Base-by-base conservation (phyloP, 30 jellyfish, hydroid and myxozoan species). In the Clytia hemisphaerica region DNA sequence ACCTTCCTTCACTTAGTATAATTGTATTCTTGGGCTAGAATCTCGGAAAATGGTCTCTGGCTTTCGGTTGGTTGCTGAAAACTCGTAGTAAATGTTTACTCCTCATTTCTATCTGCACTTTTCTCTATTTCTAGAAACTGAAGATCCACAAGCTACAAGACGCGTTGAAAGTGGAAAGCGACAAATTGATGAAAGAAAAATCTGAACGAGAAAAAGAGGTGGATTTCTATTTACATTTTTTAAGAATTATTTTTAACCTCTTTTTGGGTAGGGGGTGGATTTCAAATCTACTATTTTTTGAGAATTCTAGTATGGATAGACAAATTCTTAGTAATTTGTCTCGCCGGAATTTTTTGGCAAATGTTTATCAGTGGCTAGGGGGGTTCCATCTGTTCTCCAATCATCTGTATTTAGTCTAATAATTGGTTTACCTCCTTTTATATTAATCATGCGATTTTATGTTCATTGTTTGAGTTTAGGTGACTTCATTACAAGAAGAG, bases 121-220 rank as follows among this genome's bases (percentile, higher is more conserved):
- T 65, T 49, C 67, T 15, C 6, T 55, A 14, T 29, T 35, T 38
- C 18, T 61, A 86, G 96, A 86, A 86, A 86, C 72, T 45, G 90
- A 86, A 86, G 61, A 78, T 86, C 1, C 27, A 59, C 9, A 78
- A 73, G 40, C 40, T 86, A 3, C 65, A 53, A n/a, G 96, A 86
- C 7, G 85, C 96, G 36, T 67, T 80, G 65, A 79, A 86, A 38
- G 61, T 53, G 24, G 96, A 86, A 66, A 67, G 94, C 26, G 73
- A 73, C 25, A 85, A 77, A 64, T 37, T 71, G 3, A 92, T 64
- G 24, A 78, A 72, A 58, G 96, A 86, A 67, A 78, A 72, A 59
- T 18, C 42, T 1, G 86, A 78, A 35, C 71, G 81, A 36, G 96
- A 86, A 25, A 46, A 70, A 15, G 96, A 86, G 93, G 96, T 86